Base-by-base conservation (phyloP, 2,888 invertebrate genomes). In the Autographa gamma region DNA sequence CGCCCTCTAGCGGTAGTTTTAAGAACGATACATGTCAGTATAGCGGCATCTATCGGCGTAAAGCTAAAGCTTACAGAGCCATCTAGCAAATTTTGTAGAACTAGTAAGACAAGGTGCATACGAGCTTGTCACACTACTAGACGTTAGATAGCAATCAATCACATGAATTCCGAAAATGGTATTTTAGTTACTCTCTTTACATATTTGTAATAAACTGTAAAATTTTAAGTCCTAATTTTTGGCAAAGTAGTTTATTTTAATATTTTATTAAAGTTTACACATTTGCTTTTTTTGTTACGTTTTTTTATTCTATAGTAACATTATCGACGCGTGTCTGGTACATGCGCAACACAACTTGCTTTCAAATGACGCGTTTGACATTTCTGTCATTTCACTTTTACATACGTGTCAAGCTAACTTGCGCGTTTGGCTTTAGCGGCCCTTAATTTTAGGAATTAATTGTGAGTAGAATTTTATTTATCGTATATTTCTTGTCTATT, bases 401-500 rank as follows among this genome's bases (percentile, higher is more conserved):
- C 90, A 91, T 95, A 95, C 95, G 95, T 95, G 95, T 95, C 95
- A 95, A 92, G 89, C 85, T 82, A 90, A 86, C 85, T 92, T 93
- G 93, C 87, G 89, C 93, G 93, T 87, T 91, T 90, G 86, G 94
- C 94, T 94, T 89, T 90, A 82, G 80, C 85, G 88, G 93, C 95
- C 94, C 86, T 88, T 93, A 93, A 92, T 93, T 93, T 94, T 93
- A 94, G 89, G 93, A 93, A 88, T 86, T 88, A 92, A 91, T 88
- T 92, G 95, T 95, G 88, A 95, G 95, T 95, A 95, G 81, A 79
- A 56, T 65, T 71, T 81, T 80, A 74, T 82, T 87, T 80, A 77
- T 52, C 48, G 43, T 59, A 41, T 58, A 74, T 76, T 75, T 65
- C 43, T 61, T 54, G 63, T 75, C 38, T 69, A 34, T 58, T 71